phyloP scores from a whole-genome alignment of 2,113 vertebrate genomes.

The Odontesthes bonariensis region DNA sequence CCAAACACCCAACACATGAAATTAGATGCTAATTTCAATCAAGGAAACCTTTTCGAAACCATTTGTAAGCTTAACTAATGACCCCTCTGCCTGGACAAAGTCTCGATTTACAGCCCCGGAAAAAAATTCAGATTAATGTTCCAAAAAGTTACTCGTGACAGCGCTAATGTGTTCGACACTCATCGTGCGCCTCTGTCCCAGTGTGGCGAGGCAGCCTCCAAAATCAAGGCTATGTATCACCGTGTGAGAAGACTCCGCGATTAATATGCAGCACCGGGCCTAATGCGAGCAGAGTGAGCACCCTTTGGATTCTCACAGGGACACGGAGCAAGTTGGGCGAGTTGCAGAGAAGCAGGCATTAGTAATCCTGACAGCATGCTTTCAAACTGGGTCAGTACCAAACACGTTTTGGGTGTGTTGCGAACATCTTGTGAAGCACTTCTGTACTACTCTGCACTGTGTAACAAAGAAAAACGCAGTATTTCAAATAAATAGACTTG shows the following conservation, averaged over 20 bases:
- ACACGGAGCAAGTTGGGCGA: constrained; percentile 37
- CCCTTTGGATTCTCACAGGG: constrained; percentile 36
- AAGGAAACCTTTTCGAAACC: no score
- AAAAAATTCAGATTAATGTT: constrained; percentile 32
- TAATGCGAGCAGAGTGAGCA: constrained; percentile 25
- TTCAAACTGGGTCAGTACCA: constrained; percentile 73
- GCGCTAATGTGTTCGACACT: constrained; percentile 17
- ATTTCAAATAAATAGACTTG: constrained; percentile 41
- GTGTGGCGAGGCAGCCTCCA: constrained; percentile 42
- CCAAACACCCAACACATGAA: no score
- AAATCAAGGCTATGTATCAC: constrained; percentile 48
- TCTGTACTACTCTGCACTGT: constrained; percentile 31
- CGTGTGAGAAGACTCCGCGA: constrained; percentile 33
- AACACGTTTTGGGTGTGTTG: constrained; percentile 49
- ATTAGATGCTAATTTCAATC: no score
- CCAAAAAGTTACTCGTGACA: background rate
- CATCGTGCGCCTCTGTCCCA: constrained; percentile 34
- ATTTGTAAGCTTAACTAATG: no score
- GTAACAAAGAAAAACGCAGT: constrained; percentile 15
- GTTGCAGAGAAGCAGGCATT: constrained; percentile 49
- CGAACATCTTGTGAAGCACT: constrained; percentile 30
- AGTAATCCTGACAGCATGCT: constrained; percentile 71
- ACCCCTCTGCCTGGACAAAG: background rate
- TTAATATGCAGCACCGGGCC: constrained; percentile 53
- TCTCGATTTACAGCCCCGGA: background rate